Percentiles rank a stretch among this genome's conserved stretches.
These are phyloP conservation scores for Terrapene triunguis DNA, from an alignment of 2,113 vertebrate genomes.

Conservation along the genomic window DNA sequence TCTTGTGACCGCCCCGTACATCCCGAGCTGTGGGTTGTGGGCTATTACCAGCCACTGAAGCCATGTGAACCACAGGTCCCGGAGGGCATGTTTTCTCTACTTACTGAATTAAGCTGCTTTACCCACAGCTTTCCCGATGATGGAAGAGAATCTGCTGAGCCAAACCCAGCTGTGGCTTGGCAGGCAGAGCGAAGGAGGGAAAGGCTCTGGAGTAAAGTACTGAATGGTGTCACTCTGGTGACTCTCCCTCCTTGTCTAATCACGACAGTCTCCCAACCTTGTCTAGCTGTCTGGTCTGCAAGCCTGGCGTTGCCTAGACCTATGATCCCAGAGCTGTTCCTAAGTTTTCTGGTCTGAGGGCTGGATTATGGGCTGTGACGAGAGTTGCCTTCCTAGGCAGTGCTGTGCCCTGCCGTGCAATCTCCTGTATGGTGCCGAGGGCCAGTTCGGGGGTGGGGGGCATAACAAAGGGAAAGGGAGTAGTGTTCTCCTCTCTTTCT, in stretches of 20 bases:
- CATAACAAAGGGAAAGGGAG: neutral
- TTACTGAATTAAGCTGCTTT: accelerated
- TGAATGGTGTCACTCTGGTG: neutral
- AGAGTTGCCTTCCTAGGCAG: neutral
- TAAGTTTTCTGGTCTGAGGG: neutral
- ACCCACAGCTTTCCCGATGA: neutral
- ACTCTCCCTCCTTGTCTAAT: neutral
- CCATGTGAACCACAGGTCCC: neutral
- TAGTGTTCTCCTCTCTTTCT: too few species aligned
- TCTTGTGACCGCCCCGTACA: neutral
- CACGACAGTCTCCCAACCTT: neutral
- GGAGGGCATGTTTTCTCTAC: neutral
- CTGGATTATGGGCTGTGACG: neutral
- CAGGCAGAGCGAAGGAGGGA: neutral
- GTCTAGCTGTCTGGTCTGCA: neutral
- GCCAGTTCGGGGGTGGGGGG: neutral
- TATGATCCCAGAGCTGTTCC: neutral
- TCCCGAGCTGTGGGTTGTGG: neutral
- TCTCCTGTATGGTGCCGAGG: neutral
- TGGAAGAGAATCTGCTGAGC: neutral
- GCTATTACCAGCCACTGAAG: neutral
- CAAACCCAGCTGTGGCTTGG: constrained; percentile 46
- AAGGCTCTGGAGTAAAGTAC: neutral
- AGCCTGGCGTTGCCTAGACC: neutral
- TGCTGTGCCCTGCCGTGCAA: neutral